Evolutionary conservation across 2,113 vertebrate genomes (phyloP).

Genomic region (Pagrus major): DNA sequence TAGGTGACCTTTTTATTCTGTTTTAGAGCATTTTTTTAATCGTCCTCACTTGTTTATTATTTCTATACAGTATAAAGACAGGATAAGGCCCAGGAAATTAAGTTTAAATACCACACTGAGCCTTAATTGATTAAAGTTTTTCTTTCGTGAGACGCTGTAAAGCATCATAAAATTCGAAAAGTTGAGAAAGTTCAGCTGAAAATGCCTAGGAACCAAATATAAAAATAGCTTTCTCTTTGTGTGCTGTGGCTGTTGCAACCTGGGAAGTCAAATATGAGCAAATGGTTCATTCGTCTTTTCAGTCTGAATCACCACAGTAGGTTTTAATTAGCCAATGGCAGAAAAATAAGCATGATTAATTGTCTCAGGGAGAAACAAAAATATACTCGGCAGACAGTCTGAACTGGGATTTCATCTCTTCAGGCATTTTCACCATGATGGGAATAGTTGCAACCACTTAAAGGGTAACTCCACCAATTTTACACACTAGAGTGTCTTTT

Average conservation of each 20-base stretch:
- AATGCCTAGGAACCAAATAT: background rate
- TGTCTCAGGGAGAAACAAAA: conserved; percentile 21
- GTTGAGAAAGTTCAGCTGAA: background rate
- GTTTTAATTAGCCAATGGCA: conserved; percentile 47
- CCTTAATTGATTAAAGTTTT: conserved; percentile 4
- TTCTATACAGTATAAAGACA: background rate
- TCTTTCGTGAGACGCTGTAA: background rate
- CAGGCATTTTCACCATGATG: conserved; percentile 13
- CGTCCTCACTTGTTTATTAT: background rate
- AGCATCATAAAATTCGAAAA: background rate
- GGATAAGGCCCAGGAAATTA: background rate
- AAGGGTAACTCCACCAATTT: no score
- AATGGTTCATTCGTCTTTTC: conserved; percentile 35
- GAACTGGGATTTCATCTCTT: background rate
- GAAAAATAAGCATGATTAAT: conserved; percentile 50
- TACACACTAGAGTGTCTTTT: no score
- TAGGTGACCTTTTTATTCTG: conserved; percentile 72
- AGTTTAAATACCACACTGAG: background rate
- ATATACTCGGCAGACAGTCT: conserved; percentile 6
- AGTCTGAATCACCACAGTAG: conserved; percentile 24
- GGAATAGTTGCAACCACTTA: conserved; percentile 27
- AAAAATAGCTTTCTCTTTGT: conserved; percentile 14
- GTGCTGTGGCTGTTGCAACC: conserved; percentile 15
- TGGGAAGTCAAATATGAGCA: conserved; percentile 32
- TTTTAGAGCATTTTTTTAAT: background rate